These are phyloP conservation scores for Pachypanchax playfairii DNA, from an alignment of 2,113 vertebrate species.

Conservation along the genomic window DNA sequence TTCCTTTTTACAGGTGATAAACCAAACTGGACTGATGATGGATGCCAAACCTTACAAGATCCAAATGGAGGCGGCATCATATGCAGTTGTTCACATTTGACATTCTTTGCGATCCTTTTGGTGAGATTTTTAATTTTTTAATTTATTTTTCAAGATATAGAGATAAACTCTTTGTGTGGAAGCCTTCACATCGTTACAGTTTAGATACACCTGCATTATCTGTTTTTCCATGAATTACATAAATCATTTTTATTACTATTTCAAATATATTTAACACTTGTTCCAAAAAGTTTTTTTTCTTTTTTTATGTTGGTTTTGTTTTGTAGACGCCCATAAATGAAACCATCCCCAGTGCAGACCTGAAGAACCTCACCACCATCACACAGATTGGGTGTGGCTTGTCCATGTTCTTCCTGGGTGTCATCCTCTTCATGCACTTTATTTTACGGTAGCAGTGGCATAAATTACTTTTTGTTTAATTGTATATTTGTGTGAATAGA, in stretches of 20 bases:
- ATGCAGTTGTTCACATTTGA: conserved; percentile 73
- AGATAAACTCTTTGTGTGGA: too few species aligned
- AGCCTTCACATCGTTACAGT: too few species aligned
- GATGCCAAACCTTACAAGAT: conserved; percentile 45
- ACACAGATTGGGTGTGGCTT: conserved; percentile 73
- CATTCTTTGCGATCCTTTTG: conserved; percentile 78
- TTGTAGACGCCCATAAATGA: conserved; percentile 45
- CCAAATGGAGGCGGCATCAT: neutral
- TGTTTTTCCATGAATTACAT: too few species aligned
- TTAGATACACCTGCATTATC: too few species aligned
- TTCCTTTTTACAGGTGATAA: conserved; percentile 47
- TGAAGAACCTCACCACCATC: conserved; percentile 70
- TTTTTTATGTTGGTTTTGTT: neutral
- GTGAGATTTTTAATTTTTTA: conserved; percentile 28
- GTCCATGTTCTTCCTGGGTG: conserved; percentile 74
- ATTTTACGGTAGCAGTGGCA: conserved; percentile 61
- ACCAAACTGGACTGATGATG: conserved; percentile 68
- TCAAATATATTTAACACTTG: neutral
- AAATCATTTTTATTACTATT: too few species aligned
- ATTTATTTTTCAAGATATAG: too few species aligned
- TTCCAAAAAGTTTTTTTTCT: neutral
- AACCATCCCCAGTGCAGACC: conserved; percentile 39
- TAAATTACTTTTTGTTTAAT: too few species aligned
- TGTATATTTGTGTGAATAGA: neutral
- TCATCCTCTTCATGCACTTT: conserved; percentile 72